phyloP scores from a whole-genome alignment of 2,113 vertebrate species.

The Oreochromis niloticus region DNA sequence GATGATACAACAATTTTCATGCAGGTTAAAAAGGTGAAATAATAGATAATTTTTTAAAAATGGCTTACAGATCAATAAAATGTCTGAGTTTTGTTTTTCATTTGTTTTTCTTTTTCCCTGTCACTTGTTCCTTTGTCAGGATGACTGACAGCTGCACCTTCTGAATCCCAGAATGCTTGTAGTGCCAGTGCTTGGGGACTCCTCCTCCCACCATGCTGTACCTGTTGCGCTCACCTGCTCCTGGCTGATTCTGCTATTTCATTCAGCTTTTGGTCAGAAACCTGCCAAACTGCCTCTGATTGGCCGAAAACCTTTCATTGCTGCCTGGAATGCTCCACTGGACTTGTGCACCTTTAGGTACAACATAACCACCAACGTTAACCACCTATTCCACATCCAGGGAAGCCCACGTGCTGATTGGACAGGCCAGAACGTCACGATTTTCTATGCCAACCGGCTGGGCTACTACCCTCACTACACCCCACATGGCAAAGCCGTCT shows the following conservation, averaged over 20 bases:
- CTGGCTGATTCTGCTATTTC: constrained; percentile 56
- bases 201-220: constrained; percentile 52
- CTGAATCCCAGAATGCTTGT: constrained; percentile 56
- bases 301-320: constrained; percentile 75
- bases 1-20: background rate
- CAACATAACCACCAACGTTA: constrained; percentile 65
- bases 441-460: constrained; percentile 80
- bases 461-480: constrained; percentile 79
- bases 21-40: background rate
- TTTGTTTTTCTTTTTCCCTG: fast-evolving
- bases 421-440: constrained; percentile 80
- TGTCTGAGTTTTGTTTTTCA: background rate
- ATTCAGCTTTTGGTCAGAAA: constrained; percentile 68
- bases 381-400: constrained; percentile 71
- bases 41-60: fast-evolving
- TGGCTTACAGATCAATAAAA: background rate
- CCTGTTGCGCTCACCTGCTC: constrained; percentile 59
- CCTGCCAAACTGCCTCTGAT: constrained; percentile 70
- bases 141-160: constrained; percentile 60
- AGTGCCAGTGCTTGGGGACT: constrained; percentile 60
- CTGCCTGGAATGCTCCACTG: constrained; percentile 77
- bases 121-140: constrained; percentile 19
- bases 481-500: constrained; percentile 54
- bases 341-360: constrained; percentile 75
- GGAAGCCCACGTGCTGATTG: constrained; percentile 73